phyloP scores from a whole-genome alignment of 2,888 invertebrate species.

The Drosophila hawaiiensis region DNA sequence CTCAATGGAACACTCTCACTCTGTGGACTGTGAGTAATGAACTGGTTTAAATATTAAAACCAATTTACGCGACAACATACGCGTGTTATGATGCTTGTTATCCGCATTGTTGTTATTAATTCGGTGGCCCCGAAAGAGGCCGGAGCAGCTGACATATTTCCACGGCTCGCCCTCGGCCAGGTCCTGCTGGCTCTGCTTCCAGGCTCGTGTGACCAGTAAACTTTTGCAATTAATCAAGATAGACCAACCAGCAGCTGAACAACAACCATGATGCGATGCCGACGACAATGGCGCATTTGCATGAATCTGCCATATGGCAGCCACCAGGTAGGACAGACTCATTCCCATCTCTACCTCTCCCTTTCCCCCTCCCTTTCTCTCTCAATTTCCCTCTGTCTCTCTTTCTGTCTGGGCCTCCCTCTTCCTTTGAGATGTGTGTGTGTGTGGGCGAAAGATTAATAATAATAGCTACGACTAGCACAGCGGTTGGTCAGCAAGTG shows the following conservation, averaged over 20 bases:
- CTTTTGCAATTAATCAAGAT: slow-evolving; percentile 80
- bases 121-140: slow-evolving; percentile 30
- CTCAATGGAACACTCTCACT: neutral
- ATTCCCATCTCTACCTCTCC: neutral
- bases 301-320: slow-evolving; percentile 69
- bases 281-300: slow-evolving; percentile 69
- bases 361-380: neutral
- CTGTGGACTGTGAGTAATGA: slow-evolving; percentile 62
- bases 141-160: slow-evolving; percentile 75
- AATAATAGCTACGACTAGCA: slow-evolving; percentile 79
- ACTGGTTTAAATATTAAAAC: slow-evolving; percentile 79
- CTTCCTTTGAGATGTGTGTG: slow-evolving; percentile 10
- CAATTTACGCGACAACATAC: slow-evolving; percentile 78
- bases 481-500: slow-evolving; percentile 76
- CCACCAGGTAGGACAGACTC: slow-evolving; percentile 44
- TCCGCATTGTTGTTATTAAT: slow-evolving; percentile 61
- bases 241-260: slow-evolving; percentile 53
- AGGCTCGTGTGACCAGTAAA: slow-evolving; percentile 61
- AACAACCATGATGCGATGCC: slow-evolving; percentile 22
- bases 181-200: slow-evolving; percentile 30
- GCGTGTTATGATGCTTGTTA: slow-evolving; percentile 77
- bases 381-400: neutral
- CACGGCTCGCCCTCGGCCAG: slow-evolving; percentile 42
- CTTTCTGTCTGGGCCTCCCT: slow-evolving; percentile 1
- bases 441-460: slow-evolving; percentile 78